Conservation (phyloP, 2,888 invertebrate species). For the Ernsta delagoae region DNA sequence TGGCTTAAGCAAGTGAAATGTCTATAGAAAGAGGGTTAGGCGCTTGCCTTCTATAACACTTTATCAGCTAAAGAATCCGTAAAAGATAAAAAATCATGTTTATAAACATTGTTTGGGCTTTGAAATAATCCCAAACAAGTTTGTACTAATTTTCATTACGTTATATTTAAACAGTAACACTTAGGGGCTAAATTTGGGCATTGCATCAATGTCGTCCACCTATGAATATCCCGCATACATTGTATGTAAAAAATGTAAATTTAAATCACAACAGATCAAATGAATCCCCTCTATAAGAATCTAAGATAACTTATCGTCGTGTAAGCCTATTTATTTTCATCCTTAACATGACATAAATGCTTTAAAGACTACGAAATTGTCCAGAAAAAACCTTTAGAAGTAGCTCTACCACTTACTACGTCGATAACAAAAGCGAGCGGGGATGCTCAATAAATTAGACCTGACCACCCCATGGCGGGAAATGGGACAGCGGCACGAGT, state of each 20-base stretch:
- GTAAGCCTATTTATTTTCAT: slow-evolving; percentile 13
- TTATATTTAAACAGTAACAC: too few species aligned
- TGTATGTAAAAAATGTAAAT: too few species aligned
- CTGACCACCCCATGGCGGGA: slow-evolving; percentile 44
- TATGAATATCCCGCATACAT: too few species aligned
- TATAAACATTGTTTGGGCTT: too few species aligned
- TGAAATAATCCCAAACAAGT: background rate
- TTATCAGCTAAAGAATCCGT: too few species aligned
- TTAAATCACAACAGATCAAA: background rate
- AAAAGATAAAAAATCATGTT: too few species aligned
- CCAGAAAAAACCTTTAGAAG: slow-evolving; percentile 43
- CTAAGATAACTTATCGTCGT: slow-evolving; percentile 6
- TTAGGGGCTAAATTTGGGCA: too few species aligned
- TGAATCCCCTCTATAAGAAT: background rate
- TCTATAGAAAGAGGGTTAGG: too few species aligned
- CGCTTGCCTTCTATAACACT: too few species aligned
- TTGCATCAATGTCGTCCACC: too few species aligned
- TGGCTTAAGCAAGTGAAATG: too few species aligned
- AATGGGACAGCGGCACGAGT: slow-evolving; percentile 37
- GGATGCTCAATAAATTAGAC: slow-evolving; percentile 44
- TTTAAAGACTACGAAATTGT: slow-evolving; percentile 37
- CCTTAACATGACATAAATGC: slow-evolving; percentile 27
- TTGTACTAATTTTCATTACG: too few species aligned
- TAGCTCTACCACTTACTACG: slow-evolving; percentile 50
- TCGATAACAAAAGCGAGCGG: slow-evolving; percentile 44